These are phyloP conservation scores for Pyrgilauda ruficollis DNA, from an alignment of 2,113 vertebrate species.

Conservation along the genomic window DNA sequence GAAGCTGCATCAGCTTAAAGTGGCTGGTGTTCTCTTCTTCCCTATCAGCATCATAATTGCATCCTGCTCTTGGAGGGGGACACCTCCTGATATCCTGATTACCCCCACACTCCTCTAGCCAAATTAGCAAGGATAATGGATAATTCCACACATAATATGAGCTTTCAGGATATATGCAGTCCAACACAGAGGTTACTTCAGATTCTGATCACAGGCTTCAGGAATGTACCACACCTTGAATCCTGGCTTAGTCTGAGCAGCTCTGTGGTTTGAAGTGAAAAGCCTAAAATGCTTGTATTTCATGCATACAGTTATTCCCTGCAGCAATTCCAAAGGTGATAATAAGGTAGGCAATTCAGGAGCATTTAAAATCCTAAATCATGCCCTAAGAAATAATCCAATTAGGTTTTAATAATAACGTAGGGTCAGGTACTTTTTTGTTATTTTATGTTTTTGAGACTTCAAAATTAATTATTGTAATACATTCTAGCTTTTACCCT, in stretches of 20 bases:
- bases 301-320: not conserved
- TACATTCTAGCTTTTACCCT: not conserved
- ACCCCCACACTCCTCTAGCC: not conserved
- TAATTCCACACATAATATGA: not conserved
- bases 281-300: not conserved
- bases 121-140: not conserved
- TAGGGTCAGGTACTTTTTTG: not conserved
- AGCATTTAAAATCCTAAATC: not conserved
- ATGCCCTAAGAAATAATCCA: not conserved
- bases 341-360: not conserved
- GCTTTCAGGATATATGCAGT: fast-evolving
- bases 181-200: not conserved
- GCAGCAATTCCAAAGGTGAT: not conserved
- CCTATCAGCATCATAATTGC: not conserved
- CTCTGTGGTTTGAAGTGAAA: not conserved
- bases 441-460: not conserved
- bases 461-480: not conserved
- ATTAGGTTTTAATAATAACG: not conserved
- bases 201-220: not conserved
- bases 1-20: not conserved
- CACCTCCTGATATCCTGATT: not conserved
- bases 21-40: not conserved
- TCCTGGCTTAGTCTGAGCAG: not conserved
- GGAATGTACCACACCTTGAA: not conserved
- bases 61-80: not conserved